Evolutionary conservation across 2,888 invertebrate genomes (phyloP).

Genomic region (Pristionchus mayeri): DNA sequence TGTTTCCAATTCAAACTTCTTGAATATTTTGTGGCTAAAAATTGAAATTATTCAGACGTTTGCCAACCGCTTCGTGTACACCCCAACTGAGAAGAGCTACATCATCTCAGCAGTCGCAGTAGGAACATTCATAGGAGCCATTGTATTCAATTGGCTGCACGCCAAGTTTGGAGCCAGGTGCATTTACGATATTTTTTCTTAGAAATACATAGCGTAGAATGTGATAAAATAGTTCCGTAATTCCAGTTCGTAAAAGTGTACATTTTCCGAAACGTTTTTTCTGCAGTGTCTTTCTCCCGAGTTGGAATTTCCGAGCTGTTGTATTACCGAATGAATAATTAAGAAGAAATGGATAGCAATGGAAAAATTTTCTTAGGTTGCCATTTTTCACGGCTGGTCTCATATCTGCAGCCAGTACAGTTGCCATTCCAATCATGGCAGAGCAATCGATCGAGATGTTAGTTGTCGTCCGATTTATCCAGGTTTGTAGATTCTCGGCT

Average conservation of each 20-base stretch:
- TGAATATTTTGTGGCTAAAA: no score
- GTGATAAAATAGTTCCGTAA: no score
- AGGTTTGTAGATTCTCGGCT: not conserved
- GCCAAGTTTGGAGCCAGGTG: conserved; percentile 34
- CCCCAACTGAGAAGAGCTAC: conserved; percentile 8
- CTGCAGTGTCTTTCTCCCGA: no score
- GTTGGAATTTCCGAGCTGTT: no score
- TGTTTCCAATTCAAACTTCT: not conserved
- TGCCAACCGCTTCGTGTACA: not conserved
- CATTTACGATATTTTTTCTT: no score
- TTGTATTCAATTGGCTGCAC: conserved; percentile 22
- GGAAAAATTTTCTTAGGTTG: not conserved
- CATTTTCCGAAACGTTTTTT: no score
- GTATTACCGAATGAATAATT: no score
- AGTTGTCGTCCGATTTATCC: not conserved
- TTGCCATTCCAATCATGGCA: not conserved
- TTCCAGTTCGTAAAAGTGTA: no score
- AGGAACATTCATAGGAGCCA: not conserved
- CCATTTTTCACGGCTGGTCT: conserved; percentile 42
- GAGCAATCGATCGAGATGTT: not conserved
- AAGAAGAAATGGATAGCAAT: no score
- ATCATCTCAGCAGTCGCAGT: conserved; percentile 14
- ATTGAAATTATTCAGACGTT: not conserved
- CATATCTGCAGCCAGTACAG: not conserved
- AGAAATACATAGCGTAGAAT: no score